phyloP scores from a whole-genome alignment of 2,113 vertebrate genomes.

The Dendropsophus ebraccatus region DNA sequence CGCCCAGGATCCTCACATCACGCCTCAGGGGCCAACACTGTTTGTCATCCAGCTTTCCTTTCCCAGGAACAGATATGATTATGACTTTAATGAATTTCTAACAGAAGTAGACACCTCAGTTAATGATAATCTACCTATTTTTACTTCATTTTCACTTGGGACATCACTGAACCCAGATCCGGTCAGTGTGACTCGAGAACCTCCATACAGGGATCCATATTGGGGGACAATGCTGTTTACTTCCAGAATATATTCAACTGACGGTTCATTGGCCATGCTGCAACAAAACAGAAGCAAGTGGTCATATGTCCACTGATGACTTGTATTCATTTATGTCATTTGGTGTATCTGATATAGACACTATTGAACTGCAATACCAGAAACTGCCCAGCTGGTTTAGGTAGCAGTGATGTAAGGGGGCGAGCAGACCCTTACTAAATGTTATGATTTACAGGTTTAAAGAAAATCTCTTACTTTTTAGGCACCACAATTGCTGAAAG shows the following conservation, averaged over 20 bases:
- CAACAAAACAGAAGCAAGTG: not conserved
- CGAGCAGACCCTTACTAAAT: too few relatives aligned
- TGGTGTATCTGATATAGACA: too few relatives aligned
- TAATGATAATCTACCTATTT: constrained; percentile 73
- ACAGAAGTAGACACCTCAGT: too few relatives aligned
- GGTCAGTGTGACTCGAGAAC: constrained; percentile 74
- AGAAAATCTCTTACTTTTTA: too few relatives aligned
- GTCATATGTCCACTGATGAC: not conserved
- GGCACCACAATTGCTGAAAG: too few relatives aligned
- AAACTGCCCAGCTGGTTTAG: not conserved
- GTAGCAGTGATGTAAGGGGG: not conserved
- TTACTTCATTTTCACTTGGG: constrained; percentile 71
- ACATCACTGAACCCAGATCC: constrained; percentile 79
- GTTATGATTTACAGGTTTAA: too few relatives aligned
- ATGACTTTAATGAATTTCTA: too few relatives aligned
- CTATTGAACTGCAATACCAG: not conserved
- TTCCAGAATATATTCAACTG: constrained; percentile 76
- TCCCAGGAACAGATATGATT: too few relatives aligned
- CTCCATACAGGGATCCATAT: constrained; percentile 79
- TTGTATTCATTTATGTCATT: too few relatives aligned
- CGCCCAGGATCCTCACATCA: too few relatives aligned
- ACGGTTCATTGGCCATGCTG: constrained; percentile 70
- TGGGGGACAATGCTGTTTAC: constrained; percentile 72
- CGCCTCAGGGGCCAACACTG: too few relatives aligned
- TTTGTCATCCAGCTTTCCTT: too few relatives aligned